Conservation (phyloP, 1,140 invertebrate genomes). For the Pseudomyrmex sp. region DNA sequence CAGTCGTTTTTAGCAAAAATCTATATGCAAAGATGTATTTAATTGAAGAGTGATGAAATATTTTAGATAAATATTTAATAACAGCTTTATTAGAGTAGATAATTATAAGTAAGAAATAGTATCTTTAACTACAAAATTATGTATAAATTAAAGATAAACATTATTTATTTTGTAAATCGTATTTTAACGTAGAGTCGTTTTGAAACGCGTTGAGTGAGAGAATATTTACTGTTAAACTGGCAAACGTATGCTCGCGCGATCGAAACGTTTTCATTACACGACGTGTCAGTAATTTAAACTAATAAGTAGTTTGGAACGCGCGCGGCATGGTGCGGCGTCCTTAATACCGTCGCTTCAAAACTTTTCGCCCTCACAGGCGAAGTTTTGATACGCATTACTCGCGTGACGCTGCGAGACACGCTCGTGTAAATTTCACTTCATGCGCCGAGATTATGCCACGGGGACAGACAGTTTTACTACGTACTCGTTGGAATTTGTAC, state of each 20-base stretch:
- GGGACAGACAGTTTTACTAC: constrained; percentile 49
- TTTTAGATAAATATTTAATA: no score
- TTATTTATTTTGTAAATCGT: background rate
- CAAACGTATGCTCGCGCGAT: constrained; percentile 8
- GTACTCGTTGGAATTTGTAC: constrained; percentile 43
- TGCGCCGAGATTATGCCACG: constrained; percentile 49
- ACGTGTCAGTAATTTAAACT: constrained; percentile 44
- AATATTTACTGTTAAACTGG: background rate
- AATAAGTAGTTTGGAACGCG: constrained; percentile 41
- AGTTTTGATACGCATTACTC: constrained; percentile 56
- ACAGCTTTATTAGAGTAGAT: no score
- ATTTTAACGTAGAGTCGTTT: background rate
- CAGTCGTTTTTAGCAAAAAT: no score
- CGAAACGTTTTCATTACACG: constrained; percentile 37
- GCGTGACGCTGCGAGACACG: constrained; percentile 36
- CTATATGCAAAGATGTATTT: no score
- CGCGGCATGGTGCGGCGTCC: constrained; percentile 3
- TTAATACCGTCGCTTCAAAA: constrained; percentile 47
- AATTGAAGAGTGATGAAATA: no score
- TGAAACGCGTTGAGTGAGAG: background rate
- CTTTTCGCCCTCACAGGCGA: constrained; percentile 36
- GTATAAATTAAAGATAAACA: background rate
- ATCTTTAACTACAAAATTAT: background rate
- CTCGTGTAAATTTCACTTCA: constrained; percentile 53
- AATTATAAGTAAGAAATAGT: no score